These are phyloP conservation scores for Etheostoma cragini DNA, from an alignment of 2,113 vertebrate species.

Conservation along the genomic window DNA sequence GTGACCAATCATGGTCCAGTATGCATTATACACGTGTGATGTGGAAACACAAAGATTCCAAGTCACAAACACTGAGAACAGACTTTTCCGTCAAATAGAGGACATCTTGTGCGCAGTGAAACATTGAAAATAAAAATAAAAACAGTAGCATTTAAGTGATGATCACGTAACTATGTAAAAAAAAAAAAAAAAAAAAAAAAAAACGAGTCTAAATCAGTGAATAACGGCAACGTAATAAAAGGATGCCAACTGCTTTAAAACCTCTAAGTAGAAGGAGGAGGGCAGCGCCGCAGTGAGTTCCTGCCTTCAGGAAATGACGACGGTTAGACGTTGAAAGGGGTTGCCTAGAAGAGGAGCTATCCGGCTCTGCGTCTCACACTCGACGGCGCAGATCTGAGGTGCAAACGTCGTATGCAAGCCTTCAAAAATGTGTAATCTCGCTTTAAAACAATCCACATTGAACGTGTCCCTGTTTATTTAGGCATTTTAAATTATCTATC, in stretches of 20 bases:
- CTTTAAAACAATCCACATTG: neutral
- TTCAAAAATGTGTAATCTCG: neutral
- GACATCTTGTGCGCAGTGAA: too few species aligned
- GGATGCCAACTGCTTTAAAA: neutral
- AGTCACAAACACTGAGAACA: too few species aligned
- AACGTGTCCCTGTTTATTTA: fast-evolving
- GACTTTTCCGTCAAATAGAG: too few species aligned
- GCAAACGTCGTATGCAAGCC: fast-evolving
- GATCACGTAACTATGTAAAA: too few species aligned
- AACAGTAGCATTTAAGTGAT: too few species aligned
- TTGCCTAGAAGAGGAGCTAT: conserved; percentile 40
- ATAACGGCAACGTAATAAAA: too few species aligned
- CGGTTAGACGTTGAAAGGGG: conserved; percentile 24
- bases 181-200: too few species aligned
- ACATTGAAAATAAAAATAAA: too few species aligned
- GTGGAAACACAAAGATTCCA: too few species aligned
- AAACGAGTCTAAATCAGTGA: too few species aligned
- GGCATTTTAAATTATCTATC: too few species aligned
- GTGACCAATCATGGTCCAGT: neutral
- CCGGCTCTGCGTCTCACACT: conserved; percentile 37
- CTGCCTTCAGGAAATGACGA: conserved; percentile 65
- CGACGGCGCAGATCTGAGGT: neutral
- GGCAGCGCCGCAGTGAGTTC: conserved; percentile 10
- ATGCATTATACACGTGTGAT: neutral
- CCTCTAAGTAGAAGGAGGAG: neutral